Base-by-base conservation (phyloP, 2,888 invertebrate genomes). In the Trissoscelio sp. region DNA sequence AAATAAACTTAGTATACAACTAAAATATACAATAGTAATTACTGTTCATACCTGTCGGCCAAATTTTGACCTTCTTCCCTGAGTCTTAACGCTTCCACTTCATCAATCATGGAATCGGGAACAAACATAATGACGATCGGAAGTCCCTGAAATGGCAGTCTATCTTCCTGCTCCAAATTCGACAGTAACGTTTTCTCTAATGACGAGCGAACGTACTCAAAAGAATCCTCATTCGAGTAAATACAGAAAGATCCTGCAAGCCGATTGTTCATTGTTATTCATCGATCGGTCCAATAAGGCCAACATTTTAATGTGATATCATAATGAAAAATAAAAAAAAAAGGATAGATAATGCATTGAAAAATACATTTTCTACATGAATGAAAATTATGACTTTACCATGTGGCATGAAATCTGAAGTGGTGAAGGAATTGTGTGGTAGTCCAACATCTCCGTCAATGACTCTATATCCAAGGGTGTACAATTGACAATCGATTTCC, bases 121-220 rank as follows among this genome's bases (percentile, higher is more conserved):
- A 97, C 95, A 91, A 98, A 97, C 92, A 98, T 95, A 86, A 98
- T 94, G 53, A 98, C 97, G 88, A 98, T 95, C 1, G 98, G 98
- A 84, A 98, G 92, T 81, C 96, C 93, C 92, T 97, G 97, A 91
- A 97, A 96, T 9, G 96, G 96, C 80, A 95, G 91, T 87, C 97
- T 95, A 89, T 98, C 98, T 88, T 98, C 97, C 86, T 97, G 95
- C 88, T 97, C 97, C 74, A 98, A 93, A 93, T 98, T 97, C 14
- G 96, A 96, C 7, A 98, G 92, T 22, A 98, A 92, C 2, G 97
- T 97, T 91, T 97, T 97, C 91, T 98, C 97, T 83, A 99, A 93
- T 91, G 97, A 97, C 75, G 96, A 96, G 85, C 97, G 94, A 60
- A 99, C 95, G 90, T 97, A 98, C 89, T 98, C 97, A 88, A 98